Base-by-base conservation (phyloP, 2,888 invertebrate species). In the Cephalotes varians region DNA sequence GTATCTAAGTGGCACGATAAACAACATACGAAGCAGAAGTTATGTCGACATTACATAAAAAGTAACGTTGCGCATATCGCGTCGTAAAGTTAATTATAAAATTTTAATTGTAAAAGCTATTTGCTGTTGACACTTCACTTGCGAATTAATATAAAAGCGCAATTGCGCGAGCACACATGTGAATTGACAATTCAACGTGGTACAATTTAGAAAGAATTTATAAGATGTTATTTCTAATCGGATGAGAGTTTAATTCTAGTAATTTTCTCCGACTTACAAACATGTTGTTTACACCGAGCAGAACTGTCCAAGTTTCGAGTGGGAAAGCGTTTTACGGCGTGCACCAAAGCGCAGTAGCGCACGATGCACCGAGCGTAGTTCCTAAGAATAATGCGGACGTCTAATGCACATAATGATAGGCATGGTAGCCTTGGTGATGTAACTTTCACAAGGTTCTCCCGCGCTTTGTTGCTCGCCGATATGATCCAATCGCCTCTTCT, bases 381-480 rank as follows among this genome's bases (percentile, higher is more conserved):
- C 91, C 91, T 88, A 91, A 90, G 91, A 91, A 91, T 90, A 91
- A 89, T 88, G 85, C 81, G 85, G 82, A 87, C 89, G 84, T 88
- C 89, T 88, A 90, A 88, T 88, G 84, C 88, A 90, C 87, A 82
- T 90, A 91, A 90, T 88, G 89, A 91, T 90, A 88, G 88, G 73
- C 80, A 44, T 62, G 81, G 82, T 90, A 92, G 92, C 93, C 93
- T 93, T 91, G 93, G 87, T 93, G 93, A 93, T 92, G 92, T 92
- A 93, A 93, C 93, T 91, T 91, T 93, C 91, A 89, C 93, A 92
- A 93, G 93, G 93, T 93, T 93, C 91, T 89, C 85, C 85, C 85
- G 87, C 87, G 88, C 90, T 88, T 91, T 87, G 85, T 87, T 85
- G 44, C 81, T 72, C 47, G 56, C 62, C 72, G 77, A 84, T 77